phyloP scores from a whole-genome alignment of 1,140 invertebrate genomes.

The Caerostris extrusa region DNA sequence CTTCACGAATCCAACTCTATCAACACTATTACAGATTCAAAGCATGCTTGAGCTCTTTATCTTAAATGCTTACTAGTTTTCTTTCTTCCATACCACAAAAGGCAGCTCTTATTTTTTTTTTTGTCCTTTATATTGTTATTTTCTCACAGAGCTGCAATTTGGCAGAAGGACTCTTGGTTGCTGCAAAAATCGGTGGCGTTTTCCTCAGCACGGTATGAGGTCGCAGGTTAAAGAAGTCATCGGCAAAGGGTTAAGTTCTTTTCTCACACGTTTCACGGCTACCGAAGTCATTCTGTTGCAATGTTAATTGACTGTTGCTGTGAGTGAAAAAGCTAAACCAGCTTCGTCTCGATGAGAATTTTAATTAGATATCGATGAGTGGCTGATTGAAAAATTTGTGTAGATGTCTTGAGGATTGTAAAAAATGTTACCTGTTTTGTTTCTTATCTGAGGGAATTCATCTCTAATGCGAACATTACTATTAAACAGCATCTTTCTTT shows the following conservation, averaged over 20 bases:
- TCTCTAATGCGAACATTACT: too few relatives aligned
- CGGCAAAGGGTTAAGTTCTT: not conserved
- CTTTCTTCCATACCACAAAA: not conserved
- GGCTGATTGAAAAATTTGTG: not conserved
- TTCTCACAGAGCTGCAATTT: conserved; percentile 3
- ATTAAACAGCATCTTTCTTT: too few relatives aligned
- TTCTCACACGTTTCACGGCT: conserved; percentile 12
- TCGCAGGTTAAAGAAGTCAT: not conserved
- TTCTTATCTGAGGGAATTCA: too few relatives aligned
- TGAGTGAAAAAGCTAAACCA: not conserved
- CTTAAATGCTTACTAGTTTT: not conserved
- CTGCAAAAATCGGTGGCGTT: not conserved
- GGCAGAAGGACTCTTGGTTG: not conserved
- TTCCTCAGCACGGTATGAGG: not conserved
- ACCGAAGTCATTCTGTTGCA: not conserved
- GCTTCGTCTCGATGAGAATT: not conserved
- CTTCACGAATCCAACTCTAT: conserved; percentile 24
- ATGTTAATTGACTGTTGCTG: not conserved
- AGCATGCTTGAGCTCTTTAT: conserved; percentile 28
- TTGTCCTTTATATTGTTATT: not conserved
- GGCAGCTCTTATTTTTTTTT: conserved; percentile 31
- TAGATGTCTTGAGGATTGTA: not conserved
- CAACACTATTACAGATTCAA: conserved; percentile 39
- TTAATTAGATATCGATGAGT: not conserved
- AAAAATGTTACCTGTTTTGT: not conserved